Evolutionary conservation across 2,888 invertebrate species (phyloP).

Genomic region (Archips crataeganus): DNA sequence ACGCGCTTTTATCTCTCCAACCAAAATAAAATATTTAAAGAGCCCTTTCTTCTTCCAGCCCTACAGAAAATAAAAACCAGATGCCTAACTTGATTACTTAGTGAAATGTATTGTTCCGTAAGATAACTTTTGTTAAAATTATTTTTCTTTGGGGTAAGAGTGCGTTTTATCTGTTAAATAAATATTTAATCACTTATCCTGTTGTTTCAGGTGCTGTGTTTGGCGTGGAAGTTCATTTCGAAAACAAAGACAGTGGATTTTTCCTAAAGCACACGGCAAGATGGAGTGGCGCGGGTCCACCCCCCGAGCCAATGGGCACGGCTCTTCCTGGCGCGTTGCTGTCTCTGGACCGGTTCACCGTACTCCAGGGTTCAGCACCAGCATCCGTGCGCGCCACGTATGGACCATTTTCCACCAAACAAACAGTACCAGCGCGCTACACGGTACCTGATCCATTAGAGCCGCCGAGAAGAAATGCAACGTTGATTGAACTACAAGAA

Average conservation of each 20-base stretch:
- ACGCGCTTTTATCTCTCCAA: constrained; percentile 72
- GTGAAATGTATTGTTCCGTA: constrained; percentile 53
- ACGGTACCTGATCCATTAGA: constrained; percentile 94
- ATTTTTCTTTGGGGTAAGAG: neutral
- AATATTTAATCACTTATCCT: neutral
- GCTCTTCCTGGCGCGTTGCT: constrained; percentile 89
- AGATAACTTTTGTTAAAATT: neutral
- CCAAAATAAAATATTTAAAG: constrained; percentile 72
- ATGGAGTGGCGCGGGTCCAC: constrained; percentile 87
- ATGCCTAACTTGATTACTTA: constrained; percentile 34
- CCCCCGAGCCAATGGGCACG: constrained; percentile 77
- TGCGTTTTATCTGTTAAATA: neutral
- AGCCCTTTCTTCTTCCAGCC: constrained; percentile 66
- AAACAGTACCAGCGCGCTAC: constrained; percentile 96
- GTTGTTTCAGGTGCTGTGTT: constrained; percentile 88
- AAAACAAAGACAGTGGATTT: constrained; percentile 96
- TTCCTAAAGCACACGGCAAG: constrained; percentile 93
- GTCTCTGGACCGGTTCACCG: constrained; percentile 95
- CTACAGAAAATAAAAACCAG: constrained; percentile 52
- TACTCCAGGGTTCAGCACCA: constrained; percentile 95
- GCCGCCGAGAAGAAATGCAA: constrained; percentile 85
- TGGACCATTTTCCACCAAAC: constrained; percentile 97
- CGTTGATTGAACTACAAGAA: constrained; percentile 86
- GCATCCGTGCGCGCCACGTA: constrained; percentile 96
- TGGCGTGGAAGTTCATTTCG: constrained; percentile 95